Conservation (phyloP, 2,888 invertebrate species). For the Stenolophus ochropezus region DNA sequence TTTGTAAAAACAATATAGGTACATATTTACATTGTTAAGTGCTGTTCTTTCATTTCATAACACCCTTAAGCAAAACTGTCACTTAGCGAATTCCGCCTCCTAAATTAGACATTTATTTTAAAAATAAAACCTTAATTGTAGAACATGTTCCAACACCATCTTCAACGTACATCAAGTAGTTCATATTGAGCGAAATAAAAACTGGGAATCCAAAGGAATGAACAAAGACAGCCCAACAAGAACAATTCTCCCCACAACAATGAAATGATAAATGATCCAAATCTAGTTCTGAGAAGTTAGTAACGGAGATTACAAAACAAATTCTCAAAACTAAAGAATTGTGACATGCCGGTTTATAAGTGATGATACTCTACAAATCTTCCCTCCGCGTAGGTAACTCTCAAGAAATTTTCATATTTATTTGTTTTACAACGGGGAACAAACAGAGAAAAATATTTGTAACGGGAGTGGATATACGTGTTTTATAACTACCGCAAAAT, state of each 20-base stretch:
- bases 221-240: conserved; percentile 19
- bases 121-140: conserved; percentile 28
- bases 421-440: background rate
- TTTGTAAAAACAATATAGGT: too few species aligned
- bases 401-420: conserved; percentile 17
- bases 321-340: conserved; percentile 35
- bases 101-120: conserved; percentile 29
- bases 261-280: conserved; percentile 41
- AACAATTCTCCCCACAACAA: conserved; percentile 33
- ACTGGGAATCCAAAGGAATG: conserved; percentile 11
- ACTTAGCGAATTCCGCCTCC: background rate
- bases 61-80: background rate
- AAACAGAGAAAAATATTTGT: conserved; percentile 28
- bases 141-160: conserved; percentile 18
- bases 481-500: conserved; percentile 10
- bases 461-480: conserved; percentile 24
- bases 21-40: too few species aligned
- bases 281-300: conserved; percentile 40
- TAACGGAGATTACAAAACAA: conserved; percentile 43
- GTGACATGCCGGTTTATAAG: conserved; percentile 27
- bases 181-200: conserved; percentile 34
- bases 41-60: background rate
- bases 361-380: conserved; percentile 3
- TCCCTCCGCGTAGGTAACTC: background rate
- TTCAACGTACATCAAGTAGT: background rate